phyloP scores from a whole-genome alignment of 2,888 invertebrate species.

The Molorchus minor region DNA sequence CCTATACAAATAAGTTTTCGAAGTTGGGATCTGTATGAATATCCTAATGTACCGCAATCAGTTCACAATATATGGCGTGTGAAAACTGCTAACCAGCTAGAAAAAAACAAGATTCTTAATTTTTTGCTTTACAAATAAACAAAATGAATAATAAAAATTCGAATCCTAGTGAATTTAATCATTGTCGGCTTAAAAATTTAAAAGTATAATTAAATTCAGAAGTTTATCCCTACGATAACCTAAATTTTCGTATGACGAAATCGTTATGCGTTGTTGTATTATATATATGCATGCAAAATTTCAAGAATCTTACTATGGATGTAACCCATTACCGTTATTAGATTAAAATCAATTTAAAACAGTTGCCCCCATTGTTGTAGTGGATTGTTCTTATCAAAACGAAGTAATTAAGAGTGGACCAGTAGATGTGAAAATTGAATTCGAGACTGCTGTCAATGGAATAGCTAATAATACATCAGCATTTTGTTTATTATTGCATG shows the following conservation, averaged over 20 bases:
- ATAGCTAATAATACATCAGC: constrained; percentile 44
- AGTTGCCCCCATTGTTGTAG: constrained; percentile 44
- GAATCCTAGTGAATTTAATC: constrained; percentile 40
- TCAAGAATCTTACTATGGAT: constrained; percentile 45
- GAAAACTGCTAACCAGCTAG: constrained; percentile 50
- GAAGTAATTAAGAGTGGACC: constrained; percentile 43
- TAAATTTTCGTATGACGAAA: constrained; percentile 48
- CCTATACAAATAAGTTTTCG: constrained; percentile 45
- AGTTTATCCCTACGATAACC: constrained; percentile 53
- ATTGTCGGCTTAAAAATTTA: constrained; percentile 53
- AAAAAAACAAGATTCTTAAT: constrained; percentile 58
- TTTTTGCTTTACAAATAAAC: constrained; percentile 55
- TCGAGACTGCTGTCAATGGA: constrained; percentile 38
- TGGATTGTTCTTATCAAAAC: constrained; percentile 47
- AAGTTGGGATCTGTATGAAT: constrained; percentile 57
- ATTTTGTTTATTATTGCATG: constrained; percentile 44
- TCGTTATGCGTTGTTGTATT: constrained; percentile 42
- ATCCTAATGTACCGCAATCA: constrained; percentile 53
- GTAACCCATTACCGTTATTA: constrained; percentile 53
- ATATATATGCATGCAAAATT: constrained; percentile 47
- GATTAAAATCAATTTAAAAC: constrained; percentile 39
- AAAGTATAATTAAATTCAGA: constrained; percentile 54
- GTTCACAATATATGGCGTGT: constrained; percentile 52
- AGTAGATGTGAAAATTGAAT: constrained; percentile 47
- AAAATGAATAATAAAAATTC: constrained; percentile 44